Conservation (phyloP, 2,888 invertebrate genomes). For the Cosmia trapezina region DNA sequence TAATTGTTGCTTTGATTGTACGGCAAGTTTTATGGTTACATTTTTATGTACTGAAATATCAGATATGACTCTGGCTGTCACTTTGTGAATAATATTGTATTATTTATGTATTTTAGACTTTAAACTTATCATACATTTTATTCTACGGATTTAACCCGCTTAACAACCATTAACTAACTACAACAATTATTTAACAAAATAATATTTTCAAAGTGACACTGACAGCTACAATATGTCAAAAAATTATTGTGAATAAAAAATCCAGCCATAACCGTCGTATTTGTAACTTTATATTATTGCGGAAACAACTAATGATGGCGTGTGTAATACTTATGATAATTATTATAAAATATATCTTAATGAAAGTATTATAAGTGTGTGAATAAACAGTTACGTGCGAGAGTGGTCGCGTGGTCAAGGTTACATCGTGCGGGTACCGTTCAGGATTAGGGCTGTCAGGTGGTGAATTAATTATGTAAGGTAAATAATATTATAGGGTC, state of each 20-base stretch:
- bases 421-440: conserved; percentile 31
- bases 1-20: background rate
- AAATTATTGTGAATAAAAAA: background rate
- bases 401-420: conserved; percentile 51
- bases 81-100: background rate
- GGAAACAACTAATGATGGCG: conserved; percentile 26
- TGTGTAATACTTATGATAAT: conserved; percentile 13
- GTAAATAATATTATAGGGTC: background rate
- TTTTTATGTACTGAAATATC: background rate
- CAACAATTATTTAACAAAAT: too few relatives aligned
- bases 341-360: background rate
- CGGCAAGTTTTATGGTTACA: background rate
- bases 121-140: too few relatives aligned
- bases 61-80: background rate
- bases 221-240: background rate
- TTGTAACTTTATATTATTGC: background rate
- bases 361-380: conserved; percentile 49
- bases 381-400: conserved; percentile 68
- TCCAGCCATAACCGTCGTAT: background rate
- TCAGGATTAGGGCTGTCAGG: background rate
- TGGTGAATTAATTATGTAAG: background rate
- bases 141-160: too few relatives aligned
- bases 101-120: too few relatives aligned
- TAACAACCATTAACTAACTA: too few relatives aligned
- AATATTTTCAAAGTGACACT: background rate